A percentile compares a stretch with the other conserved stretches of the same genome.
These are phyloP conservation scores for Onychostruthus taczanowskii DNA, from an alignment of 2,113 vertebrate species.

Conservation along the genomic window DNA sequence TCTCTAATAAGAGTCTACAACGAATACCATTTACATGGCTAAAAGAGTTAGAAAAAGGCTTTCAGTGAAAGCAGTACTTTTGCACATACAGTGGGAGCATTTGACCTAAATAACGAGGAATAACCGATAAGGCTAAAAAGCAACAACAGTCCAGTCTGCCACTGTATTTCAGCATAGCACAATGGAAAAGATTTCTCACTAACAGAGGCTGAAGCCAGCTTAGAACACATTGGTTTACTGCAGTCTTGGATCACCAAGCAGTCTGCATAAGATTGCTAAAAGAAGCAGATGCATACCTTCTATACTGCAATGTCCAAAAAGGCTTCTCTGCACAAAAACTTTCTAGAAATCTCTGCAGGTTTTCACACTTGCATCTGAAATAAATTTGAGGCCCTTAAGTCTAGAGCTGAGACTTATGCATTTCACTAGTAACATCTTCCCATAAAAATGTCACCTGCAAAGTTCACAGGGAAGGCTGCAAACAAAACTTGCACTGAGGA, in stretches of 20 bases:
- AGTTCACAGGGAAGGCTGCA: background rate
- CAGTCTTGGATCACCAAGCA: background rate
- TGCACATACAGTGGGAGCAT: background rate
- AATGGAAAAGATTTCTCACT: background rate
- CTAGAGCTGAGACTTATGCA: background rate
- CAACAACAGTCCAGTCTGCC: background rate
- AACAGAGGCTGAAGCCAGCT: background rate
- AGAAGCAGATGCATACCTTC: background rate
- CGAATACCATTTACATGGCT: background rate
- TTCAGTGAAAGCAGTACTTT: background rate
- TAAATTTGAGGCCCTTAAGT: background rate
- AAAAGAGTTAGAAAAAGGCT: background rate
- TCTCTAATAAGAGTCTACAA: background rate
- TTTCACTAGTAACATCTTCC: background rate
- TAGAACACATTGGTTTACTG: background rate
- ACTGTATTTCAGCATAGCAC: background rate
- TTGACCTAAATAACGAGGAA: background rate
- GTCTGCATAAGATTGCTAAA: background rate
- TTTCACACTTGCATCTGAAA: background rate
- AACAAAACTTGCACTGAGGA: background rate
- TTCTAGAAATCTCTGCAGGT: background rate
- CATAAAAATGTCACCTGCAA: background rate
- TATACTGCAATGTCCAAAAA: background rate
- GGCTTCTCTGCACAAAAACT: background rate
- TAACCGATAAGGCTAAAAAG: background rate